Evolutionary conservation across 2,797 vertebrate species (phyloP), one percentile per base, ranked within the genome.

Genomic region (Liasis olivaceus): DNA sequence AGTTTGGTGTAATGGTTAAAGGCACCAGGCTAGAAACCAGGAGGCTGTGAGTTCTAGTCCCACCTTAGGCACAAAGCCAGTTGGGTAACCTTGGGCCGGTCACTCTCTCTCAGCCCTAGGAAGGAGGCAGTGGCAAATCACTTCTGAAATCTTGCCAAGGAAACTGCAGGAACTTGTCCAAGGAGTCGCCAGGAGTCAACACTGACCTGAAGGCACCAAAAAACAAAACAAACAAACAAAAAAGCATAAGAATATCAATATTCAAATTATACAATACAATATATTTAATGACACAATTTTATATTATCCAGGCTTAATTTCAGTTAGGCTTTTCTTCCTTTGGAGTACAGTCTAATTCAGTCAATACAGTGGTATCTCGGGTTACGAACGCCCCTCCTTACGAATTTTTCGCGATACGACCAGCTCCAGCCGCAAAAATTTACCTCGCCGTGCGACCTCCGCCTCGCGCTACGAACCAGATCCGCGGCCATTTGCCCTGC

Each of bases 161-260:
- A 47, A 81, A 81, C 72, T 47, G 72, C 17, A 36, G 69, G 31
- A 7, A 77, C 72, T 42, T 77, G 17, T 77, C 8, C 72, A 42
- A 31, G 36, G 3, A 47, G 20, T 22, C 0, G 0, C 72, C 42
- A 81, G 36, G 20, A 81, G 17, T 24, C 72, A 47, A 24, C 20
- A 47, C 72, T 81, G 36, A 81, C 72, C 42, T 42, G 36, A 24
- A 24, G 36, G 72, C 72, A 81, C 36, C 51, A 54, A 54, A 54
- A 3, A 8, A 42, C 22, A 42, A 77, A 77, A 42, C 69, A 77
- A 17, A 77, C 31, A 77, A 17, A 77, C 31, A 36, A 77, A 72
- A 90, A 90, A 90, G n/a, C 26, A 90, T 60, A 36, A 88, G 85
- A 91, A 91, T 72, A 8, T 36, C 56, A 36, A 77, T 5, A 51